phyloP scores from a whole-genome alignment of 2,797 vertebrate species.

The Streptopelia turtur region DNA sequence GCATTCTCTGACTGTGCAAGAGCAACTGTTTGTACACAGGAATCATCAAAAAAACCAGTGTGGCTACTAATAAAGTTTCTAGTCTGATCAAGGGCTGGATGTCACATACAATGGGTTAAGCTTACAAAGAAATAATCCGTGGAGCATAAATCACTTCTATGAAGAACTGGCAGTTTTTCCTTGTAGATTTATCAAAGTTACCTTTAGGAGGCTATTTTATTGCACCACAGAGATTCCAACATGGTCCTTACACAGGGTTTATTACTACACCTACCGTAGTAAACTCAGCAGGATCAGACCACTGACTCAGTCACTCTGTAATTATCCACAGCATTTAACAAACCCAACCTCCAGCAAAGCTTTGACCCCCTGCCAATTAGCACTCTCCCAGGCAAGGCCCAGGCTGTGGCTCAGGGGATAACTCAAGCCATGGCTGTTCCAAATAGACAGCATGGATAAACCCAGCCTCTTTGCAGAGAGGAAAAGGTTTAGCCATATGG shows the following conservation, averaged over 20 bases:
- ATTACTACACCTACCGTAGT: background rate
- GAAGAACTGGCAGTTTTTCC: background rate
- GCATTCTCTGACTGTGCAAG: background rate
- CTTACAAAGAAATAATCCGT: background rate
- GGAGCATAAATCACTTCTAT: background rate
- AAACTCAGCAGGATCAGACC: background rate
- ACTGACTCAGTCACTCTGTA: background rate
- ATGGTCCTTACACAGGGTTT: background rate
- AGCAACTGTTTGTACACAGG: background rate
- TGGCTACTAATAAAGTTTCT: background rate
- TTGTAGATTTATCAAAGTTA: background rate
- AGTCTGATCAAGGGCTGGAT: background rate
- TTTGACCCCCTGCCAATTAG: background rate
- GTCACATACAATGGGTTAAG: background rate
- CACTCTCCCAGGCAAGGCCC: background rate
- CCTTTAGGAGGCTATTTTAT: background rate
- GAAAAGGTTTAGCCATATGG: background rate
- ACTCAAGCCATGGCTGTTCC: background rate
- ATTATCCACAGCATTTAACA: fast-evolving
- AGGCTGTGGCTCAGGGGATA: background rate
- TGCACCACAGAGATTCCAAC: background rate
- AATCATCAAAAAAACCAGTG: background rate
- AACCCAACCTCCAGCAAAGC: background rate
- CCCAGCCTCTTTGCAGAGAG: background rate
- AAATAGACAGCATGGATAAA: background rate